Evolutionary conservation across 2,113 vertebrate species (phyloP).

Genomic region (Illadopsis cleaveri): DNA sequence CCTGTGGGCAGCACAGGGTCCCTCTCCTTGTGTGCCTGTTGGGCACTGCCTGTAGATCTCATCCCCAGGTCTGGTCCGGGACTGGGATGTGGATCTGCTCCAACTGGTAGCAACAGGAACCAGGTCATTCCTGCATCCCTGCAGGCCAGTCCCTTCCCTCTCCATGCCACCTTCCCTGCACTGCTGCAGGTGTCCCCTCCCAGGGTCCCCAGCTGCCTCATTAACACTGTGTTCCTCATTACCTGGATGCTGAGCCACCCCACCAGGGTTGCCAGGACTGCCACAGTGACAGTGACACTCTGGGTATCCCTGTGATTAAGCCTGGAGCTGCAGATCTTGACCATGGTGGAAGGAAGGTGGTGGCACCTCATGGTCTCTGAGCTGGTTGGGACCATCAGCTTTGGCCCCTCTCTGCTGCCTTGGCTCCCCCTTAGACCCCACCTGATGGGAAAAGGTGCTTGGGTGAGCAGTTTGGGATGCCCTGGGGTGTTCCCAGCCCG

Average conservation of each 20-base stretch:
- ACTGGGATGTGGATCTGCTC: background rate
- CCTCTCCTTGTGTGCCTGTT: background rate
- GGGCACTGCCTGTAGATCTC: background rate
- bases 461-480: background rate
- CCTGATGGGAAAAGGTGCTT: background rate
- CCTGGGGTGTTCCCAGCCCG: background rate
- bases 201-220: background rate
- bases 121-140: background rate
- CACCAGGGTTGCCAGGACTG: background rate
- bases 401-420: background rate
- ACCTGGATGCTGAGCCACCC: background rate
- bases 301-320: background rate
- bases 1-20: fast-evolving
- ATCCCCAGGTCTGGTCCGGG: background rate
- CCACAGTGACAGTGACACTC: background rate
- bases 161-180: fast-evolving
- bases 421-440: background rate
- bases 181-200: background rate
- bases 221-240: background rate
- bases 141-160: background rate
- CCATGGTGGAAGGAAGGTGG: fast-evolving
- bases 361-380: background rate
- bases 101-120: background rate
- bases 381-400: background rate
- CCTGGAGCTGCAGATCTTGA: background rate